phyloP scores from a whole-genome alignment of 1,140 invertebrate species.

The Watersipora subatra region DNA sequence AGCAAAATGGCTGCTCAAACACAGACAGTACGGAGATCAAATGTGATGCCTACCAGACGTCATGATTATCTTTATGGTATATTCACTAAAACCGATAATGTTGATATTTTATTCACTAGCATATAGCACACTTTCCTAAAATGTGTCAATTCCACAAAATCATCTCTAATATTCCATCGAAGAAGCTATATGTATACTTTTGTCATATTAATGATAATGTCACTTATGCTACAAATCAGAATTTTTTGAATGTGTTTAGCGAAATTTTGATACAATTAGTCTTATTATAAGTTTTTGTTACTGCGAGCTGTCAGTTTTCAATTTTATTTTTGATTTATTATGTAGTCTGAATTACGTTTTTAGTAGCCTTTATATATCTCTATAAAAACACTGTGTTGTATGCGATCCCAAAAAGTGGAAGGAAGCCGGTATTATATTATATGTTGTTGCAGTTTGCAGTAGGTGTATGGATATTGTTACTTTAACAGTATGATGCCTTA shows the following conservation, averaged over 20 bases:
- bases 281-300: no score
- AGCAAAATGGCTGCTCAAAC: constrained; percentile 34
- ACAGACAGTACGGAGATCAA: constrained; percentile 23
- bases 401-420: no score
- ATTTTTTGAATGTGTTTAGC: neutral
- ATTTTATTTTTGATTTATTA: no score
- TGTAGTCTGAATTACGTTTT: neutral
- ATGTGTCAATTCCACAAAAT: neutral
- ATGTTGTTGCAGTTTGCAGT: no score
- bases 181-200: neutral
- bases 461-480: no score
- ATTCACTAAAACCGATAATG: constrained; percentile 7
- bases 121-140: neutral
- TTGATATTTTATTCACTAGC: neutral
- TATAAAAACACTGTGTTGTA: neutral
- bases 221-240: neutral
- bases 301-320: no score
- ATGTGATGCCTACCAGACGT: constrained; percentile 20
- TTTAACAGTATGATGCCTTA: no score
- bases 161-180: neutral
- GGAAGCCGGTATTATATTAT: no score
- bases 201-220: neutral
- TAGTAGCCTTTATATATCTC: neutral
- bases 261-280: neutral
- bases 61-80: constrained; percentile 38